Base-by-base conservation (phyloP, 2,888 invertebrate species). In the Papilio demoleus region DNA sequence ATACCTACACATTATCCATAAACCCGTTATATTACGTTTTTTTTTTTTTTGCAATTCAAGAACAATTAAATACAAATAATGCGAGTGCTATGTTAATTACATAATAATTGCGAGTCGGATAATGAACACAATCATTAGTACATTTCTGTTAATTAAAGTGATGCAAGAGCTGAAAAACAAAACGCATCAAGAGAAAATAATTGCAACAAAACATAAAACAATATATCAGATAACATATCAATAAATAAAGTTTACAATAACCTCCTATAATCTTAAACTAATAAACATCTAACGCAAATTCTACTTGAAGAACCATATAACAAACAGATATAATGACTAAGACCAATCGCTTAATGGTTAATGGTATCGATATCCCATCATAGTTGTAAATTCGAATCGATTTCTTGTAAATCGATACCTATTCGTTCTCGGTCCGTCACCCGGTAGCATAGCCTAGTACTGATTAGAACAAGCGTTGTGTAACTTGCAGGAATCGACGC, bases 401-500 rank as follows among this genome's bases (percentile, higher is more conserved):
- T 76, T 74, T 73, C 72, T 70, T 70, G 72, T 74, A 60, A 40
- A 69, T 42, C 70, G 65, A 71, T 70, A 67, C 71, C 71, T 64
- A 65, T 47, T 47, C 22, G 22, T 47, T 22, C 27, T n/a, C 53
- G 8, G 61, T 65, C 71, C 66, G 53, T 60, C 60, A 47, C 56
- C 24, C 40, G 56, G 40, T 31, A 38, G 65, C 50, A 59, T 24
- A 67, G 60, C 31, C 50, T 67, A 61, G 50, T 31, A 67, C 40
- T 50, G 31, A 61, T 67, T 67, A 62, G 40, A 67, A 40, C 45
- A 53, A 56, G 14, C 56, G 31, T 67, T 62, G 24, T 56, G 62
- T 42, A 62, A 62, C 62, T 17, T 12, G 36, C 56, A 62, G 62
- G 56, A 62, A 62, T 56, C 53, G 42, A 34, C 19, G 12, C 34